Percentiles rank a stretch among this genome's conserved stretches.
These are phyloP conservation scores for Hippocampus guttulatus DNA, from an alignment of 2,113 vertebrate genomes.

Conservation along the genomic window DNA sequence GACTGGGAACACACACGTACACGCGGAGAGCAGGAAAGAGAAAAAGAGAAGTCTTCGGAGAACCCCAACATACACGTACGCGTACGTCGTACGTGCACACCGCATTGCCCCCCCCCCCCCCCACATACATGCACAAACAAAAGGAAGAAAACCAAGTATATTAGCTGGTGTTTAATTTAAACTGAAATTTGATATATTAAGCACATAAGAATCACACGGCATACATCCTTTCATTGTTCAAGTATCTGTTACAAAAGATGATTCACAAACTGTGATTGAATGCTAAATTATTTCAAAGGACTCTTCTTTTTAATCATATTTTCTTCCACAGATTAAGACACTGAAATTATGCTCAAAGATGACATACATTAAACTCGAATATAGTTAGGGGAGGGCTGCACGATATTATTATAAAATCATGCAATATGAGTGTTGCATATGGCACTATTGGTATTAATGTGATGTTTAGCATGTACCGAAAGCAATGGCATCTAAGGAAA, in stretches of 20 bases:
- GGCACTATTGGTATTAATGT: no score
- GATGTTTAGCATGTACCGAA: no score
- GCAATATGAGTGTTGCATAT: no score
- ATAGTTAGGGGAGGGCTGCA: no score
- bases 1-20: constrained; percentile 29
- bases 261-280: background rate
- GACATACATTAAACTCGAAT: no score
- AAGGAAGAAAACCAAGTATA: background rate
- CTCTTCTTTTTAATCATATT: background rate
- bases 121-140: constrained; percentile 22
- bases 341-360: no score
- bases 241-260: background rate
- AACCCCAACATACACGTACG: background rate
- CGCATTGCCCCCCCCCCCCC: background rate
- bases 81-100: constrained; percentile 5
- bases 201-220: background rate
- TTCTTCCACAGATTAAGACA: background rate
- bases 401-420: no score
- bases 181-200: background rate
- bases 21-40: constrained; percentile 1
- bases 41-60: constrained; percentile 1
- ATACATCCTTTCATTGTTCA: background rate
- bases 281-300: background rate
- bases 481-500: no score
- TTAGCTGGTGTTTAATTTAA: background rate